Conservation (phyloP, 2,113 vertebrate genomes). For the Gambusia holbrooki region DNA sequence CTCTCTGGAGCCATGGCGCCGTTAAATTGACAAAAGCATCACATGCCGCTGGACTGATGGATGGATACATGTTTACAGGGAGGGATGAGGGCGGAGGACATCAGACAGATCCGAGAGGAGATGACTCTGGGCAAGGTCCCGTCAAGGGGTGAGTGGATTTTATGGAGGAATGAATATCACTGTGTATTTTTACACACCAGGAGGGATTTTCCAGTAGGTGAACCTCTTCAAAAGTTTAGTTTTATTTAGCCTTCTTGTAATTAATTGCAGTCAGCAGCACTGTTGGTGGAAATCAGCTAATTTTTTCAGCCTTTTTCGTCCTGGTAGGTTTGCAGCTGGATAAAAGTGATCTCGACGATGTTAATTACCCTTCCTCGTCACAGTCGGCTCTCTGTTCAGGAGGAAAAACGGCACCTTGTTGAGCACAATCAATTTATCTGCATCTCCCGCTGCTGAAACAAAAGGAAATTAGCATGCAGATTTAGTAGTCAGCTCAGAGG, state of each 20-base stretch:
- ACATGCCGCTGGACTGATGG: background rate
- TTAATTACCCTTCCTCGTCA: background rate
- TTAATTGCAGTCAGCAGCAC: background rate
- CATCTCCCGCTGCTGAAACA: conserved; percentile 3
- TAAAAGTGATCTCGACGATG: conserved; percentile 3
- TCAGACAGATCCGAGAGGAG: conserved; percentile 56
- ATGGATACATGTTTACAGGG: conserved; percentile 30
- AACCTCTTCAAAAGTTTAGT: background rate
- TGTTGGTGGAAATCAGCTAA: background rate
- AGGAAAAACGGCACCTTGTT: conserved; percentile 7
- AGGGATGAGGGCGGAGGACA: conserved; percentile 48
- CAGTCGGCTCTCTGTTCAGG: background rate
- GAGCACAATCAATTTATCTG: conserved; percentile 10
- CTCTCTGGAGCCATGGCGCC: background rate
- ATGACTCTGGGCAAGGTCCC: conserved; percentile 67
- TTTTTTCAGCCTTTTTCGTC: background rate
- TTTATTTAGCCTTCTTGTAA: background rate
- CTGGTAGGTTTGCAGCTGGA: conserved; percentile 5
- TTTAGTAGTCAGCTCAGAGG: conserved; percentile 1
- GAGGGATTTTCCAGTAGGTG: background rate
- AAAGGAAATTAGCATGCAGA: background rate
- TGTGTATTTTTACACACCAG: background rate
- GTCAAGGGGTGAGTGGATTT: conserved; percentile 72
- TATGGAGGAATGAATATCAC: background rate
- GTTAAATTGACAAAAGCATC: background rate